A percentile compares a stretch with the other conserved stretches of the same genome.
phyloP scores from a whole-genome alignment of 2,888 invertebrate genomes.

The Mythimna loreyi region DNA sequence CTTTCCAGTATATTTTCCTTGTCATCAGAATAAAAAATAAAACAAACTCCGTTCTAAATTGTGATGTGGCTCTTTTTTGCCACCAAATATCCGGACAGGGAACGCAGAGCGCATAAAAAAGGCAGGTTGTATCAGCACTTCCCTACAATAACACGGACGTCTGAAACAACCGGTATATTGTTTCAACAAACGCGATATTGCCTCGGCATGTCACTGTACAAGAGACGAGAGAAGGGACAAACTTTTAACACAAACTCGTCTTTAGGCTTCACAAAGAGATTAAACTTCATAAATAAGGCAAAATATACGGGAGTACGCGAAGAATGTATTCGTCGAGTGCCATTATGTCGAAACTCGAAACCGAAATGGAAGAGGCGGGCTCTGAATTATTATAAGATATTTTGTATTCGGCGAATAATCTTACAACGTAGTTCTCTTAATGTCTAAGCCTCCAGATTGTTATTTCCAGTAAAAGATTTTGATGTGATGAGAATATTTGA shows the following conservation, averaged over 20 bases:
- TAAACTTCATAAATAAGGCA: slow-evolving; percentile 54
- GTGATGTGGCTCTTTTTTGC: slow-evolving; percentile 5
- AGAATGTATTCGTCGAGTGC: slow-evolving; percentile 35
- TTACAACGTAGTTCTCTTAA: slow-evolving; percentile 32
- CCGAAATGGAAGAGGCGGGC: slow-evolving; percentile 51
- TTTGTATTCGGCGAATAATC: slow-evolving; percentile 52
- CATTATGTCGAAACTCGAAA: slow-evolving; percentile 49
- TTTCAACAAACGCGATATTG: slow-evolving; percentile 48
- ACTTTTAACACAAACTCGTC: slow-evolving; percentile 40
- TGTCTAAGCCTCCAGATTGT: slow-evolving; percentile 28
- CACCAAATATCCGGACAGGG: slow-evolving; percentile 7
- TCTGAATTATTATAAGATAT: slow-evolving; percentile 52
- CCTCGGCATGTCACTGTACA: slow-evolving; percentile 14
- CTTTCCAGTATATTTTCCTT: not conserved
- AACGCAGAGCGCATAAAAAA: slow-evolving; percentile 17
- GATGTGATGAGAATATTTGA: slow-evolving; percentile 5
- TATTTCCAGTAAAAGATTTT: slow-evolving; percentile 25
- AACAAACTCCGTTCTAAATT: slow-evolving; percentile 5
- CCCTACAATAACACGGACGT: slow-evolving; percentile 32
- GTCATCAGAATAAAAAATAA: not conserved
- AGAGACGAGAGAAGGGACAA: slow-evolving; percentile 37
- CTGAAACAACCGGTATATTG: slow-evolving; percentile 33
- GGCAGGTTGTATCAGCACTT: slow-evolving; percentile 10
- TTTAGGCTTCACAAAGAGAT: slow-evolving; percentile 41
- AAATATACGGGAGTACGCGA: slow-evolving; percentile 44